Evolutionary conservation across 2,797 vertebrate species (phyloP).

Genomic region (Acanthornis magna): DNA sequence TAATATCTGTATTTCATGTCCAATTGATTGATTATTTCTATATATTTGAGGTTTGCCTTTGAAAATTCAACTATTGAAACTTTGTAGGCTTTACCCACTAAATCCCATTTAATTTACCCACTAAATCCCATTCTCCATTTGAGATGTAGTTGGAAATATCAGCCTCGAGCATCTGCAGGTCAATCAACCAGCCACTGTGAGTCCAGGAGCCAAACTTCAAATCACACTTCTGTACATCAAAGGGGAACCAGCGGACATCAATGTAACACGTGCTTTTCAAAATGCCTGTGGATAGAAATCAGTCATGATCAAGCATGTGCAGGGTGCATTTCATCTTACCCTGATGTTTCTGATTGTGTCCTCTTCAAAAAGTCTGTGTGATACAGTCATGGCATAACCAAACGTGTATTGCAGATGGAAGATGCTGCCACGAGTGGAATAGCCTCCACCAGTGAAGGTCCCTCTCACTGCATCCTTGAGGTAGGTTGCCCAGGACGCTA

Average conservation of each 20-base stretch:
- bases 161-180: slow-evolving; percentile 90
- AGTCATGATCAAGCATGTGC: background rate
- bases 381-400: background rate
- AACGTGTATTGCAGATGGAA: background rate
- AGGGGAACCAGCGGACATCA: slow-evolving; percentile 93
- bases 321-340: background rate
- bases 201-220: slow-evolving; percentile 96
- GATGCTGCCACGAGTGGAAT: background rate
- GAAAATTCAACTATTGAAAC: background rate
- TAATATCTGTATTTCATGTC: background rate
- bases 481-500: background rate
- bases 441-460: background rate
- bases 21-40: background rate
- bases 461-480: background rate
- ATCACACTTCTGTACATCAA: slow-evolving; percentile 90
- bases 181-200: slow-evolving; percentile 88
- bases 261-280: slow-evolving; percentile 88
- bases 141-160: slow-evolving; percentile 90
- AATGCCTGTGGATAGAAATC: slow-evolving; percentile 52
- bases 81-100: slow-evolving; percentile 79
- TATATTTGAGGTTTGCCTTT: background rate
- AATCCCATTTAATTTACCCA: slow-evolving; percentile 92
- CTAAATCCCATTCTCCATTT: slow-evolving; percentile 92
- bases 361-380: background rate
- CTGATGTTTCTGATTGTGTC: background rate